Conservation (phyloP, 2,888 invertebrate species). For the Oasisia sp. region DNA sequence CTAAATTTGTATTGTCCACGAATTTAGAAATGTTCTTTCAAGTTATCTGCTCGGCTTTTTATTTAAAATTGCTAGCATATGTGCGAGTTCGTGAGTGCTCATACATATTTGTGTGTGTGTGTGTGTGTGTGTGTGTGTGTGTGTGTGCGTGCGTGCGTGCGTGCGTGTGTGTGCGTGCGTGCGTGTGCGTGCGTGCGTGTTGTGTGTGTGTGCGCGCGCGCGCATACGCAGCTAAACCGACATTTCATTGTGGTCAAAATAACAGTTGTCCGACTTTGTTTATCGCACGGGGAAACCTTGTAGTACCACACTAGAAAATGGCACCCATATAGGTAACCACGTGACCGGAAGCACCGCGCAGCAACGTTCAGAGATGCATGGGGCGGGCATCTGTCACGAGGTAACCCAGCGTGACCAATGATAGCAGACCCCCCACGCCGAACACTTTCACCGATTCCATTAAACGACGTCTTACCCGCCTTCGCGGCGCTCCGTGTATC, state of each 20-base stretch:
- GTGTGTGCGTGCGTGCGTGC: too few species aligned
- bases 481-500: neutral
- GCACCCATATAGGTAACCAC: neutral
- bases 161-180: neutral
- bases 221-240: too few species aligned
- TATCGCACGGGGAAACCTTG: neutral
- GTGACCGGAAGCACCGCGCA: neutral
- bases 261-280: too few species aligned
- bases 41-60: too few species aligned
- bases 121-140: too few species aligned
- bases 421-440: neutral
- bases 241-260: too few species aligned
- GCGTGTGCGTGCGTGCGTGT: neutral
- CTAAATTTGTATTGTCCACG: neutral
- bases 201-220: too few species aligned
- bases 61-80: neutral
- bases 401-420: neutral
- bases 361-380: neutral
- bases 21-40: neutral
- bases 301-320: neutral
- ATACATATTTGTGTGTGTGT: too few species aligned
- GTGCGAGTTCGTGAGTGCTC: neutral
- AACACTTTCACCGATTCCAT: neutral
- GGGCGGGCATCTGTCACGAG: neutral
- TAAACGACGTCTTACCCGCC: neutral